Percentiles rank a stretch among this genome's conserved stretches.
Evolutionary conservation across 1,140 invertebrate species (phyloP).

Genomic region (Stegodyphus mimosarum): DNA sequence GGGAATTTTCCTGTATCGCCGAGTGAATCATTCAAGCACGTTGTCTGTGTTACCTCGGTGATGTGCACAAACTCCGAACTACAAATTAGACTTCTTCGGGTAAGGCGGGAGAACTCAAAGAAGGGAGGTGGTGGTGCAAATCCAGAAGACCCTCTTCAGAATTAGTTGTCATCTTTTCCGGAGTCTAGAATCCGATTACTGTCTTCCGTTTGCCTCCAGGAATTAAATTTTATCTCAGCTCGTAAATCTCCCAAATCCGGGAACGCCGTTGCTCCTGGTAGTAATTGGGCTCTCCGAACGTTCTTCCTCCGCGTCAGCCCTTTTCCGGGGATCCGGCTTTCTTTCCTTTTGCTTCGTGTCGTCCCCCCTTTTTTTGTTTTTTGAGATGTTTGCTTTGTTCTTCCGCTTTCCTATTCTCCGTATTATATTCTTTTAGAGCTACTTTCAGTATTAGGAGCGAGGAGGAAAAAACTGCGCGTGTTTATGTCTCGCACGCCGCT

Average conservation of each 20-base stretch:
- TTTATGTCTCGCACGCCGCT: neutral
- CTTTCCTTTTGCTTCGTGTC: constrained; percentile 11
- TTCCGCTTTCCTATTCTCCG: neutral
- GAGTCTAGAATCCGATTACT: constrained; percentile 52
- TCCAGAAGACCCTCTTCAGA: constrained; percentile 31
- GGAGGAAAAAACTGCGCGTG: neutral
- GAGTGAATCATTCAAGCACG: too few species aligned
- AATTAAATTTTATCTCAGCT: constrained; percentile 60
- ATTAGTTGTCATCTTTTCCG: constrained; percentile 58
- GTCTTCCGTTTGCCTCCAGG: constrained; percentile 47
- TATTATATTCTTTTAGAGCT: constrained; percentile 44
- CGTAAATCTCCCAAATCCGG: constrained; percentile 58
- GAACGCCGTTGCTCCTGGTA: neutral
- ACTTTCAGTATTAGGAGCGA: neutral
- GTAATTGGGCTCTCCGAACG: constrained; percentile 35
- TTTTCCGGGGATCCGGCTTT: constrained; percentile 5
- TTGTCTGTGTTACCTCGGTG: too few species aligned
- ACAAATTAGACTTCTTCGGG: constrained; percentile 30
- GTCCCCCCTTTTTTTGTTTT: constrained; percentile 6
- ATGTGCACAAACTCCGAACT: neutral
- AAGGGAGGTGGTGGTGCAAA: constrained; percentile 9
- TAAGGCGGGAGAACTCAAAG: neutral
- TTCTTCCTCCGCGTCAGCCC: neutral
- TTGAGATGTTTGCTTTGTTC: neutral
- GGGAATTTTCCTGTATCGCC: too few species aligned